phyloP scores from a whole-genome alignment of 2,888 invertebrate genomes.

The Dusona sp. region DNA sequence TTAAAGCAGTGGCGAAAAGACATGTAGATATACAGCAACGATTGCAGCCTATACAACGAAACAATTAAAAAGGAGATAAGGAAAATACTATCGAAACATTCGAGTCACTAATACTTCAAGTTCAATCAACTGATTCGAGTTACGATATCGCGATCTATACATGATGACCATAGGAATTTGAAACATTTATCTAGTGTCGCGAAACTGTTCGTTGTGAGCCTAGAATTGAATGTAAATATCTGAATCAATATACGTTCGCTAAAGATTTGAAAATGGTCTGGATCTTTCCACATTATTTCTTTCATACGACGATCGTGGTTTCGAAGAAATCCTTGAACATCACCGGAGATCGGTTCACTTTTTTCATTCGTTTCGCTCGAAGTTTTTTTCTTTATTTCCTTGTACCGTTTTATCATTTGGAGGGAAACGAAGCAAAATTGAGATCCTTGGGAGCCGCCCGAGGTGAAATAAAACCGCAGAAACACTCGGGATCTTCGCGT shows the following conservation, averaged over 20 bases:
- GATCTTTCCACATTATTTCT: constrained; percentile 46
- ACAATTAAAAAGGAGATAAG: constrained; percentile 5
- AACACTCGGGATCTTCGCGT: constrained; percentile 18
- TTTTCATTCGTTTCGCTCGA: constrained; percentile 12
- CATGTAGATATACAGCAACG: constrained; percentile 48
- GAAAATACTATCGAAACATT: not conserved
- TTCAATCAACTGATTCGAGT: constrained; percentile 11
- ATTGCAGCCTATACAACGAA: constrained; percentile 40
- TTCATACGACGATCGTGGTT: constrained; percentile 37
- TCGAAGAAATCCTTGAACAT: constrained; percentile 70
- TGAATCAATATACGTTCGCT: not conserved
- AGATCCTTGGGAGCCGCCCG: constrained; percentile 40
- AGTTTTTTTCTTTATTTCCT: constrained; percentile 3
- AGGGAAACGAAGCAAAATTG: constrained; percentile 38
- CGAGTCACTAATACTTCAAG: not conserved
- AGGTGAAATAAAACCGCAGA: constrained; percentile 36
- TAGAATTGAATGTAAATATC: not conserved
- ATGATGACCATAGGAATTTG: not conserved
- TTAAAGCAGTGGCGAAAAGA: constrained; percentile 49
- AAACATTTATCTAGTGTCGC: constrained; percentile 30
- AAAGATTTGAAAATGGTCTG: not conserved
- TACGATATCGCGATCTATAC: not conserved
- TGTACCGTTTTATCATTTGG: constrained; percentile 21
- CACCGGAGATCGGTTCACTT: not conserved
- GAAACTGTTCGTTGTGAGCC: constrained; percentile 22